Evolutionary conservation across 2,113 vertebrate genomes (phyloP).

Genomic region (Macquaria ambigua): DNA sequence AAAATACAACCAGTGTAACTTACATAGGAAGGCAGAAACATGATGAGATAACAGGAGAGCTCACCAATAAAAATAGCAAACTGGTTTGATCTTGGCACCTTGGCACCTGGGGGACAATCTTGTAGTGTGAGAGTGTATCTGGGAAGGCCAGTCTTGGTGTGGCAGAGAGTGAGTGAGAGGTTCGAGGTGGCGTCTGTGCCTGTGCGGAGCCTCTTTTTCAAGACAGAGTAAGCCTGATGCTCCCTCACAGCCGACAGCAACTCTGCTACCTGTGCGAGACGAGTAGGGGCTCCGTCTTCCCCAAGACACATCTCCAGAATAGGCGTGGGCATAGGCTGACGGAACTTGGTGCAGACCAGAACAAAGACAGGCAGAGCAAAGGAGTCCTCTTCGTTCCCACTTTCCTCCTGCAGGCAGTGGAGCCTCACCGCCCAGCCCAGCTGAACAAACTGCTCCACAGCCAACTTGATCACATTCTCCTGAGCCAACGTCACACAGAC

Average conservation of each 20-base stretch:
- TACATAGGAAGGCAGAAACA: not conserved
- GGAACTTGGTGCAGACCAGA: constrained; percentile 95
- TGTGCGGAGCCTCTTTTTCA: constrained; percentile 90
- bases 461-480: constrained; percentile 90
- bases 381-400: constrained; percentile 71
- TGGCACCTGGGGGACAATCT: constrained; percentile 87
- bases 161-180: constrained; percentile 89
- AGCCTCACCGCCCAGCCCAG: constrained; percentile 93
- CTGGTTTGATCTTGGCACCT: constrained; percentile 87
- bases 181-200: constrained; percentile 75
- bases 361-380: constrained; percentile 93
- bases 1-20: not conserved
- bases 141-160: constrained; percentile 84
- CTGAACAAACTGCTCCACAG: constrained; percentile 89
- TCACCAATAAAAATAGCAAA: constrained; percentile 98
- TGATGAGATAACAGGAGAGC: constrained; percentile 39
- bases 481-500: constrained; percentile 96
- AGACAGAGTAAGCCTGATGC: constrained; percentile 90
- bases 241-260: constrained; percentile 89
- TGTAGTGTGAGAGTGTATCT: constrained; percentile 94
- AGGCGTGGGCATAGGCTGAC: constrained; percentile 81
- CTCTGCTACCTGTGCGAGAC: constrained; percentile 80
- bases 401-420: constrained; percentile 86
- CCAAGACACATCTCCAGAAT: constrained; percentile 93
- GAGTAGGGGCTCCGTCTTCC: constrained; percentile 87